Evolutionary conservation across 2,113 vertebrate genomes (phyloP), one percentile per base, ranked within the genome.

Genomic region (Gavia stellata): DNA sequence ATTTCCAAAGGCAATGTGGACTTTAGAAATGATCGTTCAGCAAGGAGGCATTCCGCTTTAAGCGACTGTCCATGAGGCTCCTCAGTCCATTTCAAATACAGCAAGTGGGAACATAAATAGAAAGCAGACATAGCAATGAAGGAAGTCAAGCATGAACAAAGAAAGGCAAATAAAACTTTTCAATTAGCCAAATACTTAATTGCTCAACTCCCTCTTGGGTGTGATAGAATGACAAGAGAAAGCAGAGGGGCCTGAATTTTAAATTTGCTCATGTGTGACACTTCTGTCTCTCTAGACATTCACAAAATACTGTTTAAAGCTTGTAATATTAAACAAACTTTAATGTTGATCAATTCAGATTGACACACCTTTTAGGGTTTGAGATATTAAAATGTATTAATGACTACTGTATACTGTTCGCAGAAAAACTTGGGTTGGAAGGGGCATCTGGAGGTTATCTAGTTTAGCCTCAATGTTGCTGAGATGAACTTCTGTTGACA

Each of bases 111-210:
- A 34, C 34, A 77, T 0, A 12, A 87, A 10, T 44, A 63, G 52
- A 79, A 81, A 95, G 19, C 34, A 81, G n/a, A 24, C 82, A 80
- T 2, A 90, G 21, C 49, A 83, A 90, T 73, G 70, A 86, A 92
- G 31, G 50, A 93, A 90, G 40, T 72, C 65, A 91, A 94, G 78
- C 78, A 62, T 88, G 47, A 93, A 83, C 17, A 83, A 61, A 89
- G 19, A 80, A 26, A 90, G 4, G 34, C 25, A 95, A 92, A 88
- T 55, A 93, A 82, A 77, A 79, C 19, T 90, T 92, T 94, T 86
- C 80, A 92, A 82, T 96, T 88, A 92, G 77, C 91, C 65, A 91
- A 44, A 87, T 81, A 56, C 40, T 90, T 93, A 89, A 83, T 67
- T 86, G 50, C 20, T 91, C 44, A 62, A 17, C 40, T 84, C 55